Evolutionary conservation across 2,888 invertebrate species (phyloP), one percentile per base, ranked within the genome.

Genomic region (Lasioglossum marginatum): DNA sequence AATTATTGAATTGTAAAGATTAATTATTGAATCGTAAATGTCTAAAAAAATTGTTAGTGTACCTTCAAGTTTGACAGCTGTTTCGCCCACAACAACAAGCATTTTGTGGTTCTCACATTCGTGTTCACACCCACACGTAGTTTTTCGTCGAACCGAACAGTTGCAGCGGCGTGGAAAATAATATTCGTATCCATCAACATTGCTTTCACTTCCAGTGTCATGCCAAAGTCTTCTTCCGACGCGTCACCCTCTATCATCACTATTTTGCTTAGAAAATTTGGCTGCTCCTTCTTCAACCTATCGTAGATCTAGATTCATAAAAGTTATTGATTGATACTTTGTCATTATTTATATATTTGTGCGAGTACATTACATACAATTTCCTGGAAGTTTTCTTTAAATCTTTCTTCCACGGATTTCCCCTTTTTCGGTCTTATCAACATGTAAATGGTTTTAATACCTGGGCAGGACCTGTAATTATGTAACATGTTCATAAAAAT

Each of bases 91-190:
- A 95, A 94, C 8, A 98, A 92, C 81, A 98, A 95, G 87, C 97
- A 96, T 88, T 96, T 96, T 0, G 97, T 97, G 37, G 97, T 97
- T 68, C 96, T 94, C 8, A 98, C 96, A 94, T 98, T 98, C 94
- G 97, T 97, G 87, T 96, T 96, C 23, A 97, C 96, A 0, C 97
- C 97, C 3, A 95, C 92, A 93, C 96, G 96, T 37, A 98, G 94
- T 52, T 96, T 96, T 92, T 97, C 97, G 92, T 97, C 97, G 92
- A 98, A 98, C 89, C 97, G 96, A 19, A 98, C 97, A 0, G 97
- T 97, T 2, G 97, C 98, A 0, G 98, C 98, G 52, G 96, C 97
- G 93, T 98, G 98, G 93, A 98, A 96, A 23, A 98, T 96, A 23
- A 97, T 95, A 77, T 96, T 95, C 0, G 97, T 96, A n/a, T 96